These are phyloP conservation scores for Malacoraja senta DNA, from an alignment of 2,797 vertebrate genomes.

Conservation along the genomic window DNA sequence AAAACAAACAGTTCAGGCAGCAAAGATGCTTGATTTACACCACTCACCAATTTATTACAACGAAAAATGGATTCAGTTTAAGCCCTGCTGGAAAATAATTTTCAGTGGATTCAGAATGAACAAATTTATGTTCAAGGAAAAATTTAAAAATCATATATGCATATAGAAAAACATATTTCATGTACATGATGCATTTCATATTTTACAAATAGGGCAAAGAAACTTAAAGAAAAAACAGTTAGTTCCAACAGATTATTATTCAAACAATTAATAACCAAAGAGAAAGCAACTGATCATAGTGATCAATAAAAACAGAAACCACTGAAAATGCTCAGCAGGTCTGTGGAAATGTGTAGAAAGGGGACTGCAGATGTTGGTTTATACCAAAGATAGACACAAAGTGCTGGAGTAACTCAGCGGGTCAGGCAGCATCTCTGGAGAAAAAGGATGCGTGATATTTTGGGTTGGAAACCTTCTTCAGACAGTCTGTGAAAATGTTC, in stretches of 20 bases:
- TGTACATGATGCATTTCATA: too few relatives aligned
- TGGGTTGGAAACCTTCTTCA: too few relatives aligned
- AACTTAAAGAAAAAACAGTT: neutral
- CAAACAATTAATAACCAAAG: neutral
- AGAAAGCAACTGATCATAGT: neutral
- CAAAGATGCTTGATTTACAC: neutral
- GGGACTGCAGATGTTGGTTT: too few relatives aligned
- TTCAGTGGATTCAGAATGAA: neutral
- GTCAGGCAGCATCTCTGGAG: too few relatives aligned
- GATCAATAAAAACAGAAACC: too few relatives aligned
- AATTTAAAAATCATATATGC: neutral
- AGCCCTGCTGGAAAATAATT: neutral
- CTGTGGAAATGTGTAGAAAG: too few relatives aligned
- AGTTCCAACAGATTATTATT: neutral
- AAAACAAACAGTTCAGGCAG: neutral
- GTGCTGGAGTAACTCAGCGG: too few relatives aligned
- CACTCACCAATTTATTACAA: neutral
- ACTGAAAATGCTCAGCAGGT: too few relatives aligned
- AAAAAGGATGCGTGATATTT: too few relatives aligned
- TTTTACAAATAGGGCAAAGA: neutral
- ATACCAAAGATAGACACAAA: too few relatives aligned
- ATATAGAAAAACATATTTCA: too few relatives aligned
- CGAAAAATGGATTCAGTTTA: neutral
- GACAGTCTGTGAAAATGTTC: too few relatives aligned
- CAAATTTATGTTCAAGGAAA: neutral